These are phyloP conservation scores for Andrena flavipes DNA, from an alignment of 2,888 invertebrate genomes.

Conservation along the genomic window DNA sequence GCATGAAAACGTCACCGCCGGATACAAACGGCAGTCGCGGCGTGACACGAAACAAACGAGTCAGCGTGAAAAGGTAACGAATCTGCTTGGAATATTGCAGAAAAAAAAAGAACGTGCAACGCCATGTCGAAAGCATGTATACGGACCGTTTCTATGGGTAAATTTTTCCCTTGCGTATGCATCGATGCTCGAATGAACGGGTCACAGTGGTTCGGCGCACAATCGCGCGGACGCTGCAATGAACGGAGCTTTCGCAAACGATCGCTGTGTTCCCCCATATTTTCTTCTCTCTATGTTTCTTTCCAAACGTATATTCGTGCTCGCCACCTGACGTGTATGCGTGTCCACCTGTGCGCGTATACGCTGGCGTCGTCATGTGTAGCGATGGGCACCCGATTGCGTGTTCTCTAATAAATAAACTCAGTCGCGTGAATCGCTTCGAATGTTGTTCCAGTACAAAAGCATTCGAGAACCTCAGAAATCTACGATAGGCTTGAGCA, in stretches of 20 bases:
- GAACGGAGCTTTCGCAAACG: conserved; percentile 34
- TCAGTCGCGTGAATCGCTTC: conserved; percentile 1
- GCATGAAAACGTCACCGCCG: neutral
- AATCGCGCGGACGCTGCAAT: conserved; percentile 8
- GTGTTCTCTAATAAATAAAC: neutral
- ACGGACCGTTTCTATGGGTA: neutral
- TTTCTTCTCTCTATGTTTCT: conserved; percentile 42
- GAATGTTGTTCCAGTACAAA: neutral
- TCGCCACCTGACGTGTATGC: conserved; percentile 62
- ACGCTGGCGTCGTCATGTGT: conserved; percentile 21
- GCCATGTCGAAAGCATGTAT: neutral
- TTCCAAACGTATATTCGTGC: conserved; percentile 55
- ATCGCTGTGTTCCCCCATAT: conserved; percentile 49
- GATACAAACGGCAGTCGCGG: neutral
- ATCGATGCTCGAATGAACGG: conserved; percentile 28
- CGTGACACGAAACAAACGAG: conserved; percentile 1
- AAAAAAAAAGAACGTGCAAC: neutral
- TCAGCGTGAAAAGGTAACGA: neutral
- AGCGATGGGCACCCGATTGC: conserved; percentile 39
- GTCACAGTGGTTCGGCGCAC: conserved; percentile 17
- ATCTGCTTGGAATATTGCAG: too few relatives aligned
- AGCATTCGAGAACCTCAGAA: neutral
- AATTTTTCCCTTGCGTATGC: neutral
- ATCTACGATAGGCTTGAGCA: neutral
- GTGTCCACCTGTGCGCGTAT: conserved; percentile 57